These are phyloP conservation scores for Zelleria hepariella DNA, from an alignment of 2,888 invertebrate genomes.

Conservation along the genomic window DNA sequence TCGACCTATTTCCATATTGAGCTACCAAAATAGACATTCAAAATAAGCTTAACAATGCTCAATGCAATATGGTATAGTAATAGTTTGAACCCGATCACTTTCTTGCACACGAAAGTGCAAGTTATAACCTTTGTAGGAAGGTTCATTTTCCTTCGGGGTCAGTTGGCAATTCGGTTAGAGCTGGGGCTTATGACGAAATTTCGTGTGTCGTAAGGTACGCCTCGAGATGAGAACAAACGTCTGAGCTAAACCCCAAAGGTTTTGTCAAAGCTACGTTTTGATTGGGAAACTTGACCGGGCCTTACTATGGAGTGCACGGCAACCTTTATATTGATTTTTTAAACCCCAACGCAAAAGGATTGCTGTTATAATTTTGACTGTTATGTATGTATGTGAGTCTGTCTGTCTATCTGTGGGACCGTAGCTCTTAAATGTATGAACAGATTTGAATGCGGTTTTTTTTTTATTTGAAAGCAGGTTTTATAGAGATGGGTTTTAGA, in stretches of 20 bases:
- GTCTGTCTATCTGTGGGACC: no score
- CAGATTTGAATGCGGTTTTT: no score
- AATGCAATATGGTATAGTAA: slow-evolving; percentile 18
- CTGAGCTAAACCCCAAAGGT: slow-evolving; percentile 6
- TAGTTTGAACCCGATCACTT: not conserved
- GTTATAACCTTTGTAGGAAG: not conserved
- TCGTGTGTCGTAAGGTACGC: slow-evolving; percentile 25
- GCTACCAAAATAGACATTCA: slow-evolving; percentile 16
- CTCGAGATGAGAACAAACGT: slow-evolving; percentile 31
- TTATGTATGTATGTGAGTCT: no score
- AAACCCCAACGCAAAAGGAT: no score
- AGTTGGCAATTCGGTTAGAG: slow-evolving; percentile 7
- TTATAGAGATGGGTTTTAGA: no score
- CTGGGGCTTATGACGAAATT: slow-evolving; percentile 34
- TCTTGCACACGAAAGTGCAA: not conserved
- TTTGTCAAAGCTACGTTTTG: slow-evolving; percentile 5
- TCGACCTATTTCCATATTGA: not conserved
- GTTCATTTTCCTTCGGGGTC: not conserved
- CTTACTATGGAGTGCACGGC: not conserved
- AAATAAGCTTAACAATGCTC: slow-evolving; percentile 33
- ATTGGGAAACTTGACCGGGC: not conserved
- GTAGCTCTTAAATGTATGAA: no score
- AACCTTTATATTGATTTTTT: no score
- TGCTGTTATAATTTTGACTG: no score
- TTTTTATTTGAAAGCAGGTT: no score